Conservation (phyloP, 2,888 invertebrate genomes). For the Eretmocerus hayati region DNA sequence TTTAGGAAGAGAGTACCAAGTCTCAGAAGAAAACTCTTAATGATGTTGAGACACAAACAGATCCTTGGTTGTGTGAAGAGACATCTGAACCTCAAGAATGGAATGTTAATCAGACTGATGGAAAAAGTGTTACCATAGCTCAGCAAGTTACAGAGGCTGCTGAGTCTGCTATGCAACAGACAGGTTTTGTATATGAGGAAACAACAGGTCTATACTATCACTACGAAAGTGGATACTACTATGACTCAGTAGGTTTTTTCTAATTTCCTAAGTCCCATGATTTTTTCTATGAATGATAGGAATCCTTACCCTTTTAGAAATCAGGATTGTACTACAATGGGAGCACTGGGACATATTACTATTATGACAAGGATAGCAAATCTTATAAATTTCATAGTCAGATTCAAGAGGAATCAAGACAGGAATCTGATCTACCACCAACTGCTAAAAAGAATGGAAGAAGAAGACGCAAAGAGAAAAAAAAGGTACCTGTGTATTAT, state of each 20-base stretch:
- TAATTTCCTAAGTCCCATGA: conserved; percentile 1
- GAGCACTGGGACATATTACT: conserved; percentile 74
- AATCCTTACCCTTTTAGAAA: conserved; percentile 55
- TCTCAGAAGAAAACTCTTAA: conserved; percentile 30
- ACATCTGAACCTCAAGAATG: conserved; percentile 25
- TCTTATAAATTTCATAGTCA: conserved; percentile 77
- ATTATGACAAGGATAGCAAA: conserved; percentile 69
- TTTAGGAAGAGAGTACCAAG: conserved; percentile 37
- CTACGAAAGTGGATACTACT: conserved; percentile 82
- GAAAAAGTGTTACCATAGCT: conserved; percentile 50
- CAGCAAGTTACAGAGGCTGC: conserved; percentile 75
- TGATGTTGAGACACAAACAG: conserved; percentile 35
- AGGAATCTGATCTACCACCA: too few relatives aligned
- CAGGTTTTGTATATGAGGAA: conserved; percentile 79
- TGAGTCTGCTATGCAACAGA: conserved; percentile 63
- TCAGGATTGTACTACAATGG: conserved; percentile 85
- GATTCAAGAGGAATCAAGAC: conserved; percentile 45
- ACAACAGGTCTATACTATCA: conserved; percentile 85
- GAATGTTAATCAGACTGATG: conserved; percentile 25
- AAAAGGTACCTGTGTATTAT: too few relatives aligned
- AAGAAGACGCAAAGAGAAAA: too few relatives aligned
- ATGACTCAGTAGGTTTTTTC: conserved; percentile 66
- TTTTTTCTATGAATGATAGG: not conserved
- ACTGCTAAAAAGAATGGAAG: too few relatives aligned
- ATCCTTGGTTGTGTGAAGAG: conserved; percentile 27